These are phyloP conservation scores for Diplosoma virens DNA, from an alignment of 23 tunicate species.

Conservation along the genomic window DNA sequence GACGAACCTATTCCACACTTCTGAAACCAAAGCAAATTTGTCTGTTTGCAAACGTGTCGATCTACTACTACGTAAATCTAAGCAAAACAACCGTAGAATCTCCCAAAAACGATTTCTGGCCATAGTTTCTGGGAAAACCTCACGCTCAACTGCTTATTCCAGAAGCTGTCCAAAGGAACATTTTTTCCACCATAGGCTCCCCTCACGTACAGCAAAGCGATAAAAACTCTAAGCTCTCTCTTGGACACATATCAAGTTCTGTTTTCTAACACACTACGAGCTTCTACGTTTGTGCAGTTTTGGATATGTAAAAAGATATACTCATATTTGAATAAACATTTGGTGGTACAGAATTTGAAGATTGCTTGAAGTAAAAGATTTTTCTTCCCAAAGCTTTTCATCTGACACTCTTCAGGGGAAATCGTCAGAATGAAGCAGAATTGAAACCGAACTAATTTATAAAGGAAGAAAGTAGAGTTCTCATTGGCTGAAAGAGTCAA, in stretches of 20 bases:
- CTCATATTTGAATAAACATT: too few species aligned
- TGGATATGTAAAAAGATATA: slow-evolving; percentile 11
- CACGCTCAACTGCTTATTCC: slow-evolving; percentile 17
- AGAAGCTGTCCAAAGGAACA: slow-evolving; percentile 6
- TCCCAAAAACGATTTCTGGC: slow-evolving; percentile 14
- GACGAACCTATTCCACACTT: slow-evolving; percentile 18
- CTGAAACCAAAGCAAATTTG: slow-evolving; percentile 19
- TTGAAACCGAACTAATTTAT: too few species aligned
- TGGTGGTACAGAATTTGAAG: too few species aligned
- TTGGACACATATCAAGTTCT: slow-evolving; percentile 3
- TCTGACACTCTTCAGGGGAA: too few species aligned
- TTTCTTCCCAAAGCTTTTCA: too few species aligned
- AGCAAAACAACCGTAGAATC: slow-evolving; percentile 9
- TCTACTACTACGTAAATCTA: slow-evolving; percentile 16
- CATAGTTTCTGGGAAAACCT: slow-evolving; percentile 11
- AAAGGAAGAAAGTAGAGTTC: too few species aligned
- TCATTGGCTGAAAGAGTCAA: too few species aligned
- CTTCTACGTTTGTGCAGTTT: slow-evolving; percentile 17
- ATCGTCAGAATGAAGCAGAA: too few species aligned
- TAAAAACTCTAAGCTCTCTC: slow-evolving; percentile 10
- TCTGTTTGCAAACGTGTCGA: slow-evolving; percentile 21
- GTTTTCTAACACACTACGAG: slow-evolving; percentile 6
- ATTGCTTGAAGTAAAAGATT: too few species aligned
- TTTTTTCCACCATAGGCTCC: slow-evolving; percentile 29
- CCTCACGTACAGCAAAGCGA: slow-evolving; percentile 10